phyloP scores from a whole-genome alignment of 2,888 invertebrate genomes.

The Cataglyphis albicans region DNA sequence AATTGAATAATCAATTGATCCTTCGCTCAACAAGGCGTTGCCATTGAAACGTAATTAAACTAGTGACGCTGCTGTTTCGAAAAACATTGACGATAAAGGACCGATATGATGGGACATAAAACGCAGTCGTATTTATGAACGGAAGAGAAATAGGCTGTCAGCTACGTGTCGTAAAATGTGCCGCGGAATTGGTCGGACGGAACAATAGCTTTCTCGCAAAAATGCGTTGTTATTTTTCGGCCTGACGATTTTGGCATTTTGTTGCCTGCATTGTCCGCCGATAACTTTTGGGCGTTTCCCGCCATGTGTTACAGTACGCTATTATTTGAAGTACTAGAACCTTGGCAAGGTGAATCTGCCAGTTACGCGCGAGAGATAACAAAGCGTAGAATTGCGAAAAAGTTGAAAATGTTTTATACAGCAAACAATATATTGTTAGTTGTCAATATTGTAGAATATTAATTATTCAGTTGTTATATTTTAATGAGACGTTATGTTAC shows the following conservation, averaged over 20 bases:
- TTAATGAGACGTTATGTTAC: neutral
- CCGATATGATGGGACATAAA: conserved; percentile 41
- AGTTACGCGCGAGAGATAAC: conserved; percentile 1
- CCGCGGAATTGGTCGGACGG: conserved; percentile 8
- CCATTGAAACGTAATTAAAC: conserved; percentile 28
- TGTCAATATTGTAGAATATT: neutral
- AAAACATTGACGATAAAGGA: conserved; percentile 3
- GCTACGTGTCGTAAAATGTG: conserved; percentile 29
- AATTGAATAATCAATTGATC: conserved; percentile 43
- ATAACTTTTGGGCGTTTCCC: conserved; percentile 38
- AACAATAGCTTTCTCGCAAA: conserved; percentile 29
- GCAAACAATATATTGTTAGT: neutral
- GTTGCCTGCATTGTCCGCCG: conserved; percentile 30
- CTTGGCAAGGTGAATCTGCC: neutral
- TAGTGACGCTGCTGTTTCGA: neutral
- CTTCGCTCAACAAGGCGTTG: neutral
- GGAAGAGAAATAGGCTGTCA: conserved; percentile 47
- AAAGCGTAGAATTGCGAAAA: conserved; percentile 6
- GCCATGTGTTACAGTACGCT: conserved; percentile 7
- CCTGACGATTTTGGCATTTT: conserved; percentile 38
- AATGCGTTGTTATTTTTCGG: conserved; percentile 38
- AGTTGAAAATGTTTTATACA: neutral
- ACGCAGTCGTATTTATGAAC: conserved; percentile 33
- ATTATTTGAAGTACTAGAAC: conserved; percentile 32
- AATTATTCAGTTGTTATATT: neutral